Evolutionary conservation across 2,797 vertebrate species (phyloP), one percentile per base, ranked within the genome.

Genomic region (Salmo trutta): DNA sequence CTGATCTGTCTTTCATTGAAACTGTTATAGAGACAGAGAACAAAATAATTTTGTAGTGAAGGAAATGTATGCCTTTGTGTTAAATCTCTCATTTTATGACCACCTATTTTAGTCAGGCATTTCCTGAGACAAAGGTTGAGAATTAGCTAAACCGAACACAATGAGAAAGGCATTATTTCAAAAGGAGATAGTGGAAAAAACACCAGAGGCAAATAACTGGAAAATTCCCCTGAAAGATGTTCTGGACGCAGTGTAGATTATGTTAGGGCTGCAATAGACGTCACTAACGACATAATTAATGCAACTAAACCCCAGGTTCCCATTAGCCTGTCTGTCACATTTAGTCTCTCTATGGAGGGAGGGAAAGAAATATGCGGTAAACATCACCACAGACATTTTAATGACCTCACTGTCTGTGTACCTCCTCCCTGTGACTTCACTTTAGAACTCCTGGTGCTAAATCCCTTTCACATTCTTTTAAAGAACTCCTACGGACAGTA

Each of bases 401-500:
- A 54, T 86, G 83, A 89, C 81, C 74, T 88, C 86, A 84, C 75
- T 0, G 4, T 73, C 76, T 19, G 73, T 81, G 81, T 75, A 0
- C 76, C 82, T 75, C 68, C 65, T 69, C 83, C 75, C 59, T 75
- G 73, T 74, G 77, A 84, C 75, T 82, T 74, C 36, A 85, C 70
- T 73, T 74, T 77, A 74, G n/a, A 10, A 54, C 62, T 53, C 51
- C 21, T 75, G n/a, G 16, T 0, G 54, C 3, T 17, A 12, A 31
- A 72, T 66, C 17, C n/a, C 51, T 76, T 71, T 54, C 29, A 36
- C 12, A 21, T 69, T 59, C n/a, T 62, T 66, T 54, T 77, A 33
- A 54, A 78, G n/a, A 73, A 52, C 86, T 82, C 91, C 84, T 64
- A 81, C 85, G 86, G 85, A 87, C 81, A 72, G 88, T 87, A 85